phyloP scores from a whole-genome alignment of 1,140 invertebrate genomes.

The Drosophila malerkotliana region DNA sequence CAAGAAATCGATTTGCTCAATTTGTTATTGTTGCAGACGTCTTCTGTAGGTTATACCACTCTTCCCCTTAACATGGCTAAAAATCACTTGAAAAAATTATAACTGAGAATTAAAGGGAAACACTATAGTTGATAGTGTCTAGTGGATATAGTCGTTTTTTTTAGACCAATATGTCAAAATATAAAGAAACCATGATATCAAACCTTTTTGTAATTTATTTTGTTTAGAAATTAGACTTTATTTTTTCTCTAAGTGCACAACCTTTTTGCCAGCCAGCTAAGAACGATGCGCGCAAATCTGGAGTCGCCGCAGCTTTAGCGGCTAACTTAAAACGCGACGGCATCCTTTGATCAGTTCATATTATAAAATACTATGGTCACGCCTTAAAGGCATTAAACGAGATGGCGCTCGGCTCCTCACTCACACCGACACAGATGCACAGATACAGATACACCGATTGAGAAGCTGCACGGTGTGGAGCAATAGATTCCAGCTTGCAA shows the following conservation, averaged over 20 bases:
- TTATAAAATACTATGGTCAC: constrained; percentile 84
- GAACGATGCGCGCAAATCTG: constrained; percentile 74
- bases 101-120: too few relatives aligned
- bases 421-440: constrained; percentile 47
- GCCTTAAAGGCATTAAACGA: constrained; percentile 84
- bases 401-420: constrained; percentile 81
- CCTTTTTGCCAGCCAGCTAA: constrained; percentile 53
- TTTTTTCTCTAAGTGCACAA: constrained; percentile 8
- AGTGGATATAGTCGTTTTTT: too few relatives aligned
- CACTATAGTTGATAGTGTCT: too few relatives aligned
- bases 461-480: constrained; percentile 34
- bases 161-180: too few relatives aligned
- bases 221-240: not conserved
- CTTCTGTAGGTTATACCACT: constrained; percentile 30
- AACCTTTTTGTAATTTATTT: too few relatives aligned
- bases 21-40: constrained; percentile 77
- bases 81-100: constrained; percentile 1
- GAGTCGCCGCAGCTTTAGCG: constrained; percentile 70
- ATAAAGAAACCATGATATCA: too few relatives aligned
- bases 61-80: not conserved
- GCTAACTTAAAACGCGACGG: constrained; percentile 81
- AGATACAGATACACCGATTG: not conserved
- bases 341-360: constrained; percentile 83
- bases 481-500: constrained; percentile 77
- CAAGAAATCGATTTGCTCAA: constrained; percentile 81